Conservation (phyloP, 2,797 vertebrate species). For the Eulemur coronatus region DNA sequence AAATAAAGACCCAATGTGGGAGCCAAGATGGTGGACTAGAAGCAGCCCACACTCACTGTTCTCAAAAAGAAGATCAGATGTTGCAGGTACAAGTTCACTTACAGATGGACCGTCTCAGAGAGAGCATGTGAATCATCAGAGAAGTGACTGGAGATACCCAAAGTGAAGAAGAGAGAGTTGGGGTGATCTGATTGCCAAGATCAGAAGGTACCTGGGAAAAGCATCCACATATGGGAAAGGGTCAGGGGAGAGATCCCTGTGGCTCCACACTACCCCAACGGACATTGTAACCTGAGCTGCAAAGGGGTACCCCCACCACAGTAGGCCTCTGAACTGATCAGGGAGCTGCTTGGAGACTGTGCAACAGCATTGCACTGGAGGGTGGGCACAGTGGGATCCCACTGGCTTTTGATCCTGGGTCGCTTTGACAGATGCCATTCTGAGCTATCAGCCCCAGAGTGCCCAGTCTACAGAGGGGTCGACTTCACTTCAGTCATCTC, state of each 20-base stretch:
- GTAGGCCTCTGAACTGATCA: not conserved
- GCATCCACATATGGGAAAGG: not conserved
- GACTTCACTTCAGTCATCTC: not conserved
- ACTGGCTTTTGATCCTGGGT: not conserved
- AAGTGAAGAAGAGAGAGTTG: not conserved
- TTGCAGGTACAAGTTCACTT: not conserved
- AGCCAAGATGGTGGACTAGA: not conserved
- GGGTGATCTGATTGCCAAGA: not conserved
- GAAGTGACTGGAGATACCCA: not conserved
- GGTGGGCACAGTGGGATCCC: not conserved
- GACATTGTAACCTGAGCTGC: not conserved
- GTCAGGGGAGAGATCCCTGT: not conserved
- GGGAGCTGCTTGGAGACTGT: not conserved
- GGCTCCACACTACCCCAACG: not conserved
- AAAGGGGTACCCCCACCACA: not conserved
- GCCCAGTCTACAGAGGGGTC: not conserved
- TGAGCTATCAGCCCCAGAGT: not conserved
- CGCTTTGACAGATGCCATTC: not conserved
- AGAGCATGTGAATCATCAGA: not conserved
- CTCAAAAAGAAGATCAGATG: no score
- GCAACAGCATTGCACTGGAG: not conserved
- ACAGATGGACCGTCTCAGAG: not conserved
- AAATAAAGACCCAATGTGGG: not conserved
- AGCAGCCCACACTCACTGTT: not conserved
- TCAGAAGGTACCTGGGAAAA: not conserved